These are phyloP conservation scores for Corythucha ciliata DNA, from an alignment of 2,888 invertebrate species.

Conservation along the genomic window DNA sequence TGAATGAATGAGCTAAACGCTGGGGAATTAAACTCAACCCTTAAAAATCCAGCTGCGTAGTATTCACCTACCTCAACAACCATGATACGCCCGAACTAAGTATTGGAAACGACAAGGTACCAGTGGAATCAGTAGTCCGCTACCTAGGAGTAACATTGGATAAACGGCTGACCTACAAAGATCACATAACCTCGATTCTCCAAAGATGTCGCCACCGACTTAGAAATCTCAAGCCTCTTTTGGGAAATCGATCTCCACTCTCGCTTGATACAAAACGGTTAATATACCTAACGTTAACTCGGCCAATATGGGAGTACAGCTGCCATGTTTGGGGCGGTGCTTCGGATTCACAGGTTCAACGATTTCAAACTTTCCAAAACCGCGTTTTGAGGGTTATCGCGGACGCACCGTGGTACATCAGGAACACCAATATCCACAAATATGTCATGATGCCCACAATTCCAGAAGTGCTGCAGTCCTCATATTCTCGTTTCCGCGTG, in stretches of 20 bases:
- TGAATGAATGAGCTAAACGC: neutral
- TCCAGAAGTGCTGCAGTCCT: neutral
- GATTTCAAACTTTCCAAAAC: too few relatives aligned
- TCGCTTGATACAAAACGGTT: too few relatives aligned
- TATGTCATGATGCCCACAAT: constrained; percentile 7
- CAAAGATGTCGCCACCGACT: neutral
- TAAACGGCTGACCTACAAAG: constrained; percentile 4
- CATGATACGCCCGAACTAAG: neutral
- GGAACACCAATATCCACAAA: neutral
- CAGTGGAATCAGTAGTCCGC: neutral
- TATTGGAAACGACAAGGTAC: neutral
- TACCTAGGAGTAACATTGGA: constrained; percentile 14
- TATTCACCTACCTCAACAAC: constrained; percentile 7
- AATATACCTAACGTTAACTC: constrained; percentile 3
- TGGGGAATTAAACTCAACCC: constrained; percentile 9
- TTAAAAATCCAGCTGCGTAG: constrained; percentile 3
- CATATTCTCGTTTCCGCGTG: neutral
- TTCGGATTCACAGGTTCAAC: too few relatives aligned
- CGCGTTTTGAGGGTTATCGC: too few relatives aligned
- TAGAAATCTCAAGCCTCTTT: too few relatives aligned
- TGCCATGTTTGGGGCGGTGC: too few relatives aligned
- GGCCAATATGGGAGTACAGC: constrained; percentile 10
- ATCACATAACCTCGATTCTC: neutral
- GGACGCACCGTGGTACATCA: constrained; percentile 5
- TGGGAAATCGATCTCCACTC: too few relatives aligned